phyloP scores from a whole-genome alignment of 2,113 vertebrate species.

The Saguinus midas region DNA sequence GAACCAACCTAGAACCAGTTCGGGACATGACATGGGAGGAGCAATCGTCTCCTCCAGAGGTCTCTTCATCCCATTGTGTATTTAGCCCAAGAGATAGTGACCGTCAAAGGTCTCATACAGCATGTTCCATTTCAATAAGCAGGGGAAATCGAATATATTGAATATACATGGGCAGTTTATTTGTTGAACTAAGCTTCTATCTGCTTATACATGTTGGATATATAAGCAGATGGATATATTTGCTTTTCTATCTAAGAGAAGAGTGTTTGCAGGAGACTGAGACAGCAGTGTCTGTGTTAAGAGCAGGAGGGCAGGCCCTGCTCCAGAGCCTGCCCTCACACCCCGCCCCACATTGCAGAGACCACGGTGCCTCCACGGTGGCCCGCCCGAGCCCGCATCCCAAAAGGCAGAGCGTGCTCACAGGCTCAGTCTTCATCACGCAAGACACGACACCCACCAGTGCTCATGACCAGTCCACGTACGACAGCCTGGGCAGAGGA shows the following conservation, averaged over 20 bases:
- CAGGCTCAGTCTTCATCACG: background rate
- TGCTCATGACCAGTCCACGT: too few relatives aligned
- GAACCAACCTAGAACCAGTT: background rate
- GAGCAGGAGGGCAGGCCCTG: background rate
- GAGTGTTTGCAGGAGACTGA: too few relatives aligned
- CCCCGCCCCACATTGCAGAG: background rate
- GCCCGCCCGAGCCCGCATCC: accelerated
- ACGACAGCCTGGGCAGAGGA: background rate
- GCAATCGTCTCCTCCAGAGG: accelerated
- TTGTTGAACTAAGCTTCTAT: background rate
- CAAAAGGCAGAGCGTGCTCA: background rate
- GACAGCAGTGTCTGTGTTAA: background rate
- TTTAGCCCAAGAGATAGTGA: background rate
- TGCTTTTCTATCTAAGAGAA: background rate
- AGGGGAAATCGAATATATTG: too few relatives aligned
- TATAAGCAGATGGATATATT: too few relatives aligned
- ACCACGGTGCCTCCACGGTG: background rate
- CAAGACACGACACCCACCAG: too few relatives aligned
- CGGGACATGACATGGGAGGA: background rate
- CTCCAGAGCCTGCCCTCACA: background rate
- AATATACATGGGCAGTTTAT: accelerated
- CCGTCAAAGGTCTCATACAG: background rate
- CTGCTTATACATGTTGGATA: background rate
- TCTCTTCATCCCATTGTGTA: background rate
- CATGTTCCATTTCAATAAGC: accelerated